Evolutionary conservation across 2,888 invertebrate species (phyloP), one percentile per base, ranked within the genome.

Genomic region (Lumbricus terrestris): DNA sequence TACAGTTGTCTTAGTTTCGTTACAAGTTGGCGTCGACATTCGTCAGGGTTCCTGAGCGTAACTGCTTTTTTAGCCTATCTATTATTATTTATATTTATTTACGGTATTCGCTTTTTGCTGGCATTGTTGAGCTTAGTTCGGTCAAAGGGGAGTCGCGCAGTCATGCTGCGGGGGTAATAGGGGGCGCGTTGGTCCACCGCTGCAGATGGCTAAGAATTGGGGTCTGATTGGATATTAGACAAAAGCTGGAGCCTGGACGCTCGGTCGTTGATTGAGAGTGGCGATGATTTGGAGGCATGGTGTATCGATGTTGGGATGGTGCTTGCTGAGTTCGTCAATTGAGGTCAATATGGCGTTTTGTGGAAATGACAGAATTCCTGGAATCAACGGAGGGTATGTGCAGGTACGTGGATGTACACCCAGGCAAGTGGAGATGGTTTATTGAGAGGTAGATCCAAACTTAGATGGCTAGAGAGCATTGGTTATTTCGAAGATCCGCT

Each of bases 61-160:
- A 69, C 69, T 69, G n/a, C 69, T 11, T 69, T 6, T 69, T n/a
- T 3, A 69, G n/a, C 11, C 8, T 69, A 69, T 85, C 23, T 85
- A 85, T 37, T 35, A 23, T 85, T 85, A 33, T 85, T 35, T 85
- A 85, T 37, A 85, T 37, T 85, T 85, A 33, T 85, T 85, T 85
- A 85, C n/a, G 23, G 37, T 85, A 85, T 85, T 85, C 85, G 85
- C 85, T 85, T 85, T 85, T 85, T 85, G 85, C 85, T 85, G 85
- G 35, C 37, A 85, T 85, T 85, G 85, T 85, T 3, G 35, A 85
- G 37, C 35, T 35, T 85, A 23, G 85, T 34, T 6, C 23, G 34
- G 37, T 37, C 35, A 85, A 37, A 37, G 85, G 85, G 85, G 85
- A 34, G 85, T 35, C 6, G 23, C 34, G 93, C 5, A 69, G 47